Evolutionary conservation across 2,797 vertebrate species (phyloP), one percentile per base, ranked within the genome.

Genomic region (Hyperoplus immaculatus): DNA sequence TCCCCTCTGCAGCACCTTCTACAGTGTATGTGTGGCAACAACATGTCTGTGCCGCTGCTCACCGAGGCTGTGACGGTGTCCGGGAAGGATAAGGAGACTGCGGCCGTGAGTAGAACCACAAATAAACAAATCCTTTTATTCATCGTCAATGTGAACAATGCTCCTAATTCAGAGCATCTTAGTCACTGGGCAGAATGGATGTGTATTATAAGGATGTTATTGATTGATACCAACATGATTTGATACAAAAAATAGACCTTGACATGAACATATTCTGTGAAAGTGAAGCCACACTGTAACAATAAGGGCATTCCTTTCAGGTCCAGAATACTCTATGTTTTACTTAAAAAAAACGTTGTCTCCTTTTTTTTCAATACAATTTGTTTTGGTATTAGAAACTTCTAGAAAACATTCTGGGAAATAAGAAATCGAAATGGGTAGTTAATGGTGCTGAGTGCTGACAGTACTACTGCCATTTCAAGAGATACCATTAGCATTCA

Each of bases 1-100:
- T 18, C 65, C 57, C 69, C 43, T 75, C 77, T 89, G 56, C 91
- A 93, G 95, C 90, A 95, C 89, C 94, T 94, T 90, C 94, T 94
- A 91, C 95, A 90, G 97, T 99, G 98, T 98, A 99, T 99, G 98
- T 99, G 98, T 95, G 98, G 98, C 96, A 99, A 99, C 96, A 99
- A 97, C 96, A 99, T 99, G 98, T 99, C 98, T 97, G 95, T 97
- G 94, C 98, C 98, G 95, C 96, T 98, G 96, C 98, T 99, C 87
- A 94, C 96, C 47, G 97, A 99, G 80, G 98, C 98, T 75, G 97
- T 97, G 95, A 99, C 97, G 16, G 94, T 99, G 93, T 97, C 97
- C 64, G 98, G 96, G 94, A 93, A 88, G 80, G 97, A 98, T 95
- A 97, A 97, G 95, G 98, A 99, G 95, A 99, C 98, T 1, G 98